Base-by-base conservation (phyloP, 2,113 vertebrate species). In the Tragelaphus strepsiceros region DNA sequence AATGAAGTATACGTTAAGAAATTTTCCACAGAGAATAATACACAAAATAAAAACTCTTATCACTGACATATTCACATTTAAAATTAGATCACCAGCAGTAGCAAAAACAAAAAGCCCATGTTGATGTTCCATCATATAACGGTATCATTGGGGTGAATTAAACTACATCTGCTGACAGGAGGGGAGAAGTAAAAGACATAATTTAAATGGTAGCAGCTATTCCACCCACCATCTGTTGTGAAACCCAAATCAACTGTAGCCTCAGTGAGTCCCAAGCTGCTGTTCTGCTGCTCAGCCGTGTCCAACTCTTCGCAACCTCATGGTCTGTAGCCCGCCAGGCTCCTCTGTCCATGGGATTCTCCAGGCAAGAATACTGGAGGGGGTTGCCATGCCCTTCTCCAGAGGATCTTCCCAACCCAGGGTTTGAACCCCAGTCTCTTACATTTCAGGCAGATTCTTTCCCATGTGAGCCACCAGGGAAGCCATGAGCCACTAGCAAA, bases 1-100 rank as follows among this genome's bases (percentile, higher is more conserved):
- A 91, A 92, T n/a, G 22, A 84, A n/a, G 39, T n/a, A 30, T n/a
- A 91, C 21, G 26, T 64, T 56, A 95, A 91, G 78, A 88, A 80
- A 82, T 64, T 53, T 78, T 90, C 84, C 88, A 58, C 77, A 77
- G 53, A 88, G 74, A 93, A 6, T 46, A 95, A 84, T 11, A 26
- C 46, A 28, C 9, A 49, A n/a, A 88, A 49, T 12, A 85, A 58
- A 95, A 87, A 67, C 39, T 78, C 81, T 71, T 11, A 64, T 28
- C 86, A 49, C 91, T 61, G 58, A 53, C 59, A 3, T 17, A 51
- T 46, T 87, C 28, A 17, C 28, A 39, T 58, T 92, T 85, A 93
- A 97, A 96, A 86, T 61, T 80, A 67, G 88, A 87, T 67, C 83
- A 51, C 82, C 46, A 26, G 81, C 56, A 67, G 39, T 0, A 43